Percentiles rank a stretch among this genome's conserved stretches.
phyloP scores from a whole-genome alignment of 2,888 invertebrate species.

The Agrochola litura region DNA sequence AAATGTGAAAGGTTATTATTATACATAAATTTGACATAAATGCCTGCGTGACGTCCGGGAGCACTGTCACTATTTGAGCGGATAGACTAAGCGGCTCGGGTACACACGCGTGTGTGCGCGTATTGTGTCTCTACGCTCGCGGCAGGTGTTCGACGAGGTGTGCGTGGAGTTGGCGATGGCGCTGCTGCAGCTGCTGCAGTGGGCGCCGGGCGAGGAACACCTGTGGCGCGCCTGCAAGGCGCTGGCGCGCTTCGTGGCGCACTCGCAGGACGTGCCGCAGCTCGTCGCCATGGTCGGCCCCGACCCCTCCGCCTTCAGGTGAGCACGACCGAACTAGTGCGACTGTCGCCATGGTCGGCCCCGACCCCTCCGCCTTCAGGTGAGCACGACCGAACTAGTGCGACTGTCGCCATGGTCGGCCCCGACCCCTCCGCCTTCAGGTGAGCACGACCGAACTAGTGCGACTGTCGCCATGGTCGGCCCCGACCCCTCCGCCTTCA shows the following conservation, averaged over 20 bases:
- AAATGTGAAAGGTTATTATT: background rate
- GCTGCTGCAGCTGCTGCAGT: slow-evolving; percentile 96
- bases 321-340: no score
- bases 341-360: no score
- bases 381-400: no score
- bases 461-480: no score
- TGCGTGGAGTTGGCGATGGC: slow-evolving; percentile 98
- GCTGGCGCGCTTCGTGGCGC: slow-evolving; percentile 93
- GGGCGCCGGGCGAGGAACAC: slow-evolving; percentile 94
- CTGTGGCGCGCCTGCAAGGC: slow-evolving; percentile 95
- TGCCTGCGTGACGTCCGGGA: no score
- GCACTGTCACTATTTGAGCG: background rate
- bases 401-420: no score
- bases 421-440: no score
- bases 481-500: slow-evolving; percentile 95
- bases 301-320: slow-evolving; percentile 93
- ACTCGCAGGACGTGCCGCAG: slow-evolving; percentile 96
- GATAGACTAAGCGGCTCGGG: background rate
- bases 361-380: no score
- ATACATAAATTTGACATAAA: no score
- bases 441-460: no score
- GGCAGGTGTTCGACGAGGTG: slow-evolving; percentile 97
- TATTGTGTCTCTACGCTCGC: slow-evolving; percentile 25
- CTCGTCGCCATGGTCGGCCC: slow-evolving; percentile 98
- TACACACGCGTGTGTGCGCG: background rate